Conservation (phyloP, 1,140 invertebrate genomes). For the Apis dorsata region DNA sequence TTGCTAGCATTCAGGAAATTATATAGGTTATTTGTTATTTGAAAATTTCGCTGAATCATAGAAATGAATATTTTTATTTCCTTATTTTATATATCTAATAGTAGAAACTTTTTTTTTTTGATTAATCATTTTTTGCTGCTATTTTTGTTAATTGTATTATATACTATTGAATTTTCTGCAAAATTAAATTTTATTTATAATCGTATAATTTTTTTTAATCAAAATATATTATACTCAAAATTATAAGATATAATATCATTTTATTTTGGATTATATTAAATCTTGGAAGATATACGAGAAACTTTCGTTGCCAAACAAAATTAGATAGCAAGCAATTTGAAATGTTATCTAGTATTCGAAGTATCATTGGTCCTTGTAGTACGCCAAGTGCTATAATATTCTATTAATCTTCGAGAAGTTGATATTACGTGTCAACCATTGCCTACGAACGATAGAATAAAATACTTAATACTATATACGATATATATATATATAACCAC, state of each 20-base stretch:
- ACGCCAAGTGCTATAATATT: conserved; percentile 5
- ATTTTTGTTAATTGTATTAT: too few species aligned
- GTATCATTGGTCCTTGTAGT: not conserved
- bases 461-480: not conserved
- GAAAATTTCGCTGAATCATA: not conserved
- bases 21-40: not conserved
- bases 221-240: too few species aligned
- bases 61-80: not conserved
- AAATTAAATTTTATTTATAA: too few species aligned
- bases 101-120: not conserved
- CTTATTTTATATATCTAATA: not conserved
- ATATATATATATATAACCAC: not conserved
- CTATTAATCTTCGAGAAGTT: conserved; percentile 16
- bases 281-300: too few species aligned
- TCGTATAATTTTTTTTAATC: too few species aligned
- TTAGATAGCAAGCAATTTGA: not conserved
- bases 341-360: not conserved
- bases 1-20: not conserved
- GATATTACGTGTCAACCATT: not conserved
- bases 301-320: not conserved
- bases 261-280: not conserved
- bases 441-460: not conserved
- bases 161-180: too few species aligned
- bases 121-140: not conserved
- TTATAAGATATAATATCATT: too few species aligned